phyloP scores from a whole-genome alignment of 1,140 invertebrate genomes.

The Catajapyx aquilonaris region DNA sequence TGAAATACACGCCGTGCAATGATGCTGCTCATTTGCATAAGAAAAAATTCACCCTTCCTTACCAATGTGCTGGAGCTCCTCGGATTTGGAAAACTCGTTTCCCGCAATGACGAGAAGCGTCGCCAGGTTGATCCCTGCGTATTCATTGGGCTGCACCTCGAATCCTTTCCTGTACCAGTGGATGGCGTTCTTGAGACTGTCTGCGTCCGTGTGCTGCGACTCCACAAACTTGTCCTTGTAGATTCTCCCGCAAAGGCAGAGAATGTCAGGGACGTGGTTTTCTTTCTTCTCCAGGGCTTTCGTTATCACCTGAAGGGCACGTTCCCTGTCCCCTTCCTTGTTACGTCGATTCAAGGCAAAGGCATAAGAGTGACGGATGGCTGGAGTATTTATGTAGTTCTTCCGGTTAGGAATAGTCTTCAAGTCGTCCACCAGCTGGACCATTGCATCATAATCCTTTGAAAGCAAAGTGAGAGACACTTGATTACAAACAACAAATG shows the following conservation, averaged over 20 bases:
- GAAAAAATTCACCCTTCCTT: slow-evolving; percentile 12
- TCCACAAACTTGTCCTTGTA: slow-evolving; percentile 99
- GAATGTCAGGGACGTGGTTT: slow-evolving; percentile 85
- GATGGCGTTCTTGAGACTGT: slow-evolving; percentile 79
- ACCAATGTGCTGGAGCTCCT: slow-evolving; percentile 73
- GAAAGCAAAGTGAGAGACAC: slow-evolving; percentile 10
- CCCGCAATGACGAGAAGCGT: slow-evolving; percentile 94
- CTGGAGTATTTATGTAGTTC: slow-evolving; percentile 69
- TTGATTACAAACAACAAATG: no score
- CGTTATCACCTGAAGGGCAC: slow-evolving; percentile 75
- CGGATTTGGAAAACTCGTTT: slow-evolving; percentile 79
- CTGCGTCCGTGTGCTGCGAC: slow-evolving; percentile 70
- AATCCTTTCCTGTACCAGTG: slow-evolving; percentile 98
- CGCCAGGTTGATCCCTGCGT: slow-evolving; percentile 96
- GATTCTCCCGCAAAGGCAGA: slow-evolving; percentile 95
- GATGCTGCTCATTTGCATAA: no score
- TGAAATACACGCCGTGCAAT: slow-evolving; percentile 15
- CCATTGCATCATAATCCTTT: slow-evolving; percentile 94
- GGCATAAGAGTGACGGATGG: slow-evolving; percentile 36
- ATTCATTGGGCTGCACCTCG: slow-evolving; percentile 94
- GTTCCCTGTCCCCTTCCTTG: slow-evolving; percentile 80
- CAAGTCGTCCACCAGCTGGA: slow-evolving; percentile 86
- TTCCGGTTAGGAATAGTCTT: slow-evolving; percentile 78
- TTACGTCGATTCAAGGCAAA: slow-evolving; percentile 39
- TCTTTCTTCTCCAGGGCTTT: slow-evolving; percentile 79